phyloP scores from a whole-genome alignment of 2,113 vertebrate species.

The Podiceps cristatus region DNA sequence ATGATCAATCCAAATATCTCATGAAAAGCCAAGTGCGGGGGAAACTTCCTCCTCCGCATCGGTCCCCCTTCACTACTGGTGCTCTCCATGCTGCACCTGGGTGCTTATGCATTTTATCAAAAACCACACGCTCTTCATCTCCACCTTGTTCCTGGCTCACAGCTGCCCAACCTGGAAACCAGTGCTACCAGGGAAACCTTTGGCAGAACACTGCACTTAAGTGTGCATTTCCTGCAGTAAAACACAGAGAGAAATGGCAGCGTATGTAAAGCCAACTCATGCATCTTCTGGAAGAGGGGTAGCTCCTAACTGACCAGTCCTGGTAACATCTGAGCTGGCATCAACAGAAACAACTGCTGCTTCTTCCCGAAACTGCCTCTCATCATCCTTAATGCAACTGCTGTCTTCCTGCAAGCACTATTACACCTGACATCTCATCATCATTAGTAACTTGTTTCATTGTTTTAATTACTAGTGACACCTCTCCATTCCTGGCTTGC shows the following conservation, averaged over 20 bases:
- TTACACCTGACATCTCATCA: not conserved
- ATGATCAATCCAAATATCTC: not conserved
- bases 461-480: not conserved
- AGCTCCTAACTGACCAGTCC: not conserved
- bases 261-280: not conserved
- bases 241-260: not conserved
- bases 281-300: not conserved
- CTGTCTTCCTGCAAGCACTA: not conserved
- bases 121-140: not conserved
- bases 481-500: not conserved
- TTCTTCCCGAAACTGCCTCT: not conserved
- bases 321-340: not conserved
- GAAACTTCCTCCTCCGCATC: not conserved
- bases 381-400: not conserved
- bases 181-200: not conserved
- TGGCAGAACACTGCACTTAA: not conserved
- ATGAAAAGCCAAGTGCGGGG: not conserved
- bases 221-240: not conserved
- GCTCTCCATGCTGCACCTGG: fast-evolving
- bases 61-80: not conserved
- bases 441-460: not conserved
- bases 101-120: not conserved
- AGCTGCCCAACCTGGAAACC: not conserved
- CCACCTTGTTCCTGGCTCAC: not conserved
- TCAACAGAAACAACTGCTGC: not conserved